Base-by-base conservation (phyloP, 2,797 vertebrate genomes). In the Orestias chungarensis region DNA sequence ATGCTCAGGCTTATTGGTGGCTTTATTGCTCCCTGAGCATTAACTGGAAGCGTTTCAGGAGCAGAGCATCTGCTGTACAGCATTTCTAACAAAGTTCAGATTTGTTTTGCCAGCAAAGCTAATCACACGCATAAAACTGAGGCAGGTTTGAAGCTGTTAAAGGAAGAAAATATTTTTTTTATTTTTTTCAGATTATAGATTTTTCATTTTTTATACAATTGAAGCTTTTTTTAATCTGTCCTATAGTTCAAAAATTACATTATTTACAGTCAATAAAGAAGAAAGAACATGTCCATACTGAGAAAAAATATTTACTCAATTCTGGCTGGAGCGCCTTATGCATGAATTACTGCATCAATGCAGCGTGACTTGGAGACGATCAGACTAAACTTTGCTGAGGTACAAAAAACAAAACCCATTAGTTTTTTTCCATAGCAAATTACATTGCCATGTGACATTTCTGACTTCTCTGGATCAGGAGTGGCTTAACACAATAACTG, bases 31-130 rank as follows among this genome's bases (percentile, higher is more conserved):
- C 70, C 70, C 35, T 42, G 29, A 52, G 49, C 49, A 20, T 73
- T 25, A 20, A 57, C 25, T 67, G 43, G 72, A 66, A 59, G 47
- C 31, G 20, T 20, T 67, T 61, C 64, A 66, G 31, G 33, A 64
- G 27, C 27, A 42, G 61, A 61, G 68, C 68, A 70, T 70, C 70
- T 65, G 70, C 17, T 72, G 61, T 47, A 46, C 52, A 62, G 55
- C 2, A 6, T 55, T 43, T 64, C 18, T n/a, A 65, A 43, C 25
- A n/a, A 49, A 64, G 42, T 71, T 64, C 38, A 65, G 7, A 52
- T 43, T 64, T 54, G 38, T 54, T 72, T 72, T 62, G 23, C 23
- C 18, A n/a, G 20, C 57, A 61, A 61, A 61, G 59, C 20, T 40
- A 12, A 61, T n/a, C 33, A 38, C 33, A n/a, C 57, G n/a, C 35